Percentiles rank a stretch among this genome's conserved stretches.
phyloP scores from a whole-genome alignment of 2,888 invertebrate genomes.

The Plagodis pulveraria region DNA sequence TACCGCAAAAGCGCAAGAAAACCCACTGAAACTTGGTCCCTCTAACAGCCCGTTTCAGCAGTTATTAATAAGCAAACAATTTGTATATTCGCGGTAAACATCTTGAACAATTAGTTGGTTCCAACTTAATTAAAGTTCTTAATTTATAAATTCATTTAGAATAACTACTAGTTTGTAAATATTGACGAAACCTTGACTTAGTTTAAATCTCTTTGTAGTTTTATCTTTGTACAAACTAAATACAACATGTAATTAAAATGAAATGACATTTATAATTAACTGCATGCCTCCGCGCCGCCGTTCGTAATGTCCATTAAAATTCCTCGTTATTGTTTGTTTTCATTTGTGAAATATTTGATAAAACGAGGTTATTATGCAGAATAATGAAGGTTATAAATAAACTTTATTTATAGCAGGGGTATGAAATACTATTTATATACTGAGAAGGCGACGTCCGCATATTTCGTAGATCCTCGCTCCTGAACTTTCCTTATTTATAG shows the following conservation, averaged over 20 bases:
- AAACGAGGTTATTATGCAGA: conserved; percentile 3
- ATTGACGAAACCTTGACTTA: conserved; percentile 2
- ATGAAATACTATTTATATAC: conserved; percentile 51
- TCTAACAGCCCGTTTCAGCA: conserved; percentile 18
- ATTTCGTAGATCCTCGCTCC: conserved; percentile 56
- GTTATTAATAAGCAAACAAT: conserved; percentile 33
- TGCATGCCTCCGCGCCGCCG: conserved; percentile 15
- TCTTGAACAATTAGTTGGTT: conserved; percentile 26
- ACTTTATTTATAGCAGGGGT: conserved; percentile 27
- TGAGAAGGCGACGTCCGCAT: conserved; percentile 49
- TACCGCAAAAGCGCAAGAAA: conserved; percentile 5
- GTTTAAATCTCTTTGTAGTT: background rate
- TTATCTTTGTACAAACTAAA: background rate
- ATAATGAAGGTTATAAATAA: conserved; percentile 30
- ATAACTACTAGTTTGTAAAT: background rate
- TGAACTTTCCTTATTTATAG: conserved; percentile 55
- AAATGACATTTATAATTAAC: conserved; percentile 18
- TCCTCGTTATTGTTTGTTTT: conserved; percentile 20
- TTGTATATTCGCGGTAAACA: conserved; percentile 26
- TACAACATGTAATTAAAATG: conserved; percentile 11
- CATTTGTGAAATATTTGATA: conserved; percentile 21
- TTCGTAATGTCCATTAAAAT: conserved; percentile 17
- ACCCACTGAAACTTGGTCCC: conserved; percentile 25
- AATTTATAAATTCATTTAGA: too few relatives aligned
- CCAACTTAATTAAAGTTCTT: background rate